Evolutionary conservation across 2,113 vertebrate genomes (phyloP).

Genomic region (Paedocypris sp.): DNA sequence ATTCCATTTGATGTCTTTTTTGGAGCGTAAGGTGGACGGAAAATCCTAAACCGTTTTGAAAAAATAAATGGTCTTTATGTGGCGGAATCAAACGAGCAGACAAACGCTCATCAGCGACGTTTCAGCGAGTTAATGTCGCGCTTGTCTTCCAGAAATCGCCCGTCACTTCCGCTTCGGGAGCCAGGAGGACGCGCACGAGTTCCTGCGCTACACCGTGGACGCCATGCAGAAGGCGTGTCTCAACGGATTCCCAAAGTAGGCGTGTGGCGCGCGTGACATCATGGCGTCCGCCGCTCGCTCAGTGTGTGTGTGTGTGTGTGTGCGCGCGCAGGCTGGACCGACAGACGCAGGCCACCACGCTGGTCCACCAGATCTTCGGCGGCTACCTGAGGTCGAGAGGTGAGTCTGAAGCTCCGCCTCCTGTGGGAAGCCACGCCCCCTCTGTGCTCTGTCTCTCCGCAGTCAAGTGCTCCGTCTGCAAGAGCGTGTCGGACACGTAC

Average conservation of each 20-base stretch:
- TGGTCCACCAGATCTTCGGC: constrained; percentile 94
- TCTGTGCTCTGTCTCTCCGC: constrained; percentile 40
- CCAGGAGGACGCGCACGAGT: constrained; percentile 93
- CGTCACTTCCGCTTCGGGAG: constrained; percentile 83
- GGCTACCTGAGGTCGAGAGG: constrained; percentile 91
- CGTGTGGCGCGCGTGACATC: too few relatives aligned
- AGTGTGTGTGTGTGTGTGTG: too few relatives aligned
- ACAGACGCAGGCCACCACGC: constrained; percentile 84
- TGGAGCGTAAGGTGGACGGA: too few relatives aligned
- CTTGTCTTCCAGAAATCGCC: constrained; percentile 71
- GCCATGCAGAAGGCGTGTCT: constrained; percentile 97
- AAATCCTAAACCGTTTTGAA: too few relatives aligned
- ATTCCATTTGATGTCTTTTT: too few relatives aligned
- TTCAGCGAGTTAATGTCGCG: too few relatives aligned
- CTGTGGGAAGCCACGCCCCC: background rate
- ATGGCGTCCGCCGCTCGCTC: too few relatives aligned
- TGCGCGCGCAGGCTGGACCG: constrained; percentile 72
- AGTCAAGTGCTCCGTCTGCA: constrained; percentile 90
- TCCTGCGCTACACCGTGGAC: constrained; percentile 85
- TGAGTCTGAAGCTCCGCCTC: constrained; percentile 36
- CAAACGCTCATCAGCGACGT: too few relatives aligned
- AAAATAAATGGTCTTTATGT: too few relatives aligned
- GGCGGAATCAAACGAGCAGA: too few relatives aligned
- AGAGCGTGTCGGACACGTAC: constrained; percentile 86
- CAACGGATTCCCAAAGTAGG: constrained; percentile 79